Evolutionary conservation across 1,140 invertebrate genomes (phyloP).

Genomic region (Aleiodes sp.): DNA sequence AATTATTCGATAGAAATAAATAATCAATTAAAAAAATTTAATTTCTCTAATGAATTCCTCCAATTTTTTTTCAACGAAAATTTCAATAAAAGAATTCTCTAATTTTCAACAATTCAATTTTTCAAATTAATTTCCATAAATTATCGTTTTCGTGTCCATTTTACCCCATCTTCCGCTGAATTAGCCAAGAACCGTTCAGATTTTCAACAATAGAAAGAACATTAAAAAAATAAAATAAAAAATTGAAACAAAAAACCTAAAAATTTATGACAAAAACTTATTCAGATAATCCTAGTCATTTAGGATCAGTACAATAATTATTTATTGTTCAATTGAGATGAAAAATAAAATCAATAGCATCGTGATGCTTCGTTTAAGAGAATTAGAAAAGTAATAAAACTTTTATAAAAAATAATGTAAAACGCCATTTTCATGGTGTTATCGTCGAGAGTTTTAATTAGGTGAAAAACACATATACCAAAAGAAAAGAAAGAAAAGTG

Average conservation of each 20-base stretch:
- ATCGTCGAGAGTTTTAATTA: constrained; percentile 26
- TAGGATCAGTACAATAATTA: constrained; percentile 19
- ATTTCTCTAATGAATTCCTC: too few species aligned
- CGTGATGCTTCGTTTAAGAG: background rate
- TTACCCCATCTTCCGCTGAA: too few species aligned
- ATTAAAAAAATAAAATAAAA: background rate
- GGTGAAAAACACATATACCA: constrained; percentile 34
- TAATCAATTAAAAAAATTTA: too few species aligned
- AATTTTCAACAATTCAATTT: too few species aligned
- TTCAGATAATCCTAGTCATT: constrained; percentile 22
- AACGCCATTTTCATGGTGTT: background rate
- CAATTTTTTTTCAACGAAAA: too few species aligned
- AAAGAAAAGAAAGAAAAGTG: constrained; percentile 7
- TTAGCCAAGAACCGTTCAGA: too few species aligned
- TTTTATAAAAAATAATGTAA: constrained; percentile 30
- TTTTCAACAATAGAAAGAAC: background rate
- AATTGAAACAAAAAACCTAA: background rate
- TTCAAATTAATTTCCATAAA: too few species aligned
- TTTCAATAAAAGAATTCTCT: too few species aligned
- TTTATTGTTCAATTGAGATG: constrained; percentile 12
- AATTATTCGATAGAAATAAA: too few species aligned
- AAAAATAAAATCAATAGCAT: background rate
- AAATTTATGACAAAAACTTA: background rate
- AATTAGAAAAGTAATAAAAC: constrained; percentile 10
- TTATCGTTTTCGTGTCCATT: too few species aligned